Base-by-base conservation (phyloP, 2,888 invertebrate genomes). In the Leptogaster cylindrica region DNA sequence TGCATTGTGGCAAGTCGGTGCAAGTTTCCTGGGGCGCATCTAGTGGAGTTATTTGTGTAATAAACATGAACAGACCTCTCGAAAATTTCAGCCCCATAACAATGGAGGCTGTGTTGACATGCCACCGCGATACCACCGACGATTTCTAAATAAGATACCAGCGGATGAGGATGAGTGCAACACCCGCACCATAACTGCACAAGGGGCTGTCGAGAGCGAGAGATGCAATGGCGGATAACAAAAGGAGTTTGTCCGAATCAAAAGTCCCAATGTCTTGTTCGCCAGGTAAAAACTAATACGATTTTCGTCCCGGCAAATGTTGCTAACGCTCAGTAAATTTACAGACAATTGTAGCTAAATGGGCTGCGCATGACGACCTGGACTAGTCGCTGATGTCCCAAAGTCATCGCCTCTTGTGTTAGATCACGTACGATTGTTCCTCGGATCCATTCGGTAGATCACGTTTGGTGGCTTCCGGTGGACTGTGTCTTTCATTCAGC, bases 401-500 rank as follows among this genome's bases (percentile, higher is more conserved):
- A 71, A 71, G 70, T 70, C 70, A 67, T 66, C 66, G 67, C 58
- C 58, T 68, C 70, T 68, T 58, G 66, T 71, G 70, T 71, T 70
- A 61, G 69, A 72, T 71, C 72, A 72, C 72, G 72, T 72, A 72
- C 72, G 68, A 64, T 71, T 68, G 63, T 72, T 68, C 72, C 70
- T 71, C 66, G 63, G 68, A 71, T 65, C 70, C 71, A 72, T 72
- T 72, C 71, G 72, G 72, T 71, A 68, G 72, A 72, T 72, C 72
- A 72, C 72, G 72, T 72, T 71, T 70, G 58, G 50, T 67, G 70
- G 71, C 71, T 72, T 72, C 72, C 72, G 72, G 71, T 71, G 67
- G 67, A 68, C 66, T 67, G 52, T 31, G 65, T 39, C 46, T 65
- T 70, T 58, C 66, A 66, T 66, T 68, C 65, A 44, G 68, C 28